Evolutionary conservation across 2,113 vertebrate genomes (phyloP).

Genomic region (Chroicocephalus ridibundus): DNA sequence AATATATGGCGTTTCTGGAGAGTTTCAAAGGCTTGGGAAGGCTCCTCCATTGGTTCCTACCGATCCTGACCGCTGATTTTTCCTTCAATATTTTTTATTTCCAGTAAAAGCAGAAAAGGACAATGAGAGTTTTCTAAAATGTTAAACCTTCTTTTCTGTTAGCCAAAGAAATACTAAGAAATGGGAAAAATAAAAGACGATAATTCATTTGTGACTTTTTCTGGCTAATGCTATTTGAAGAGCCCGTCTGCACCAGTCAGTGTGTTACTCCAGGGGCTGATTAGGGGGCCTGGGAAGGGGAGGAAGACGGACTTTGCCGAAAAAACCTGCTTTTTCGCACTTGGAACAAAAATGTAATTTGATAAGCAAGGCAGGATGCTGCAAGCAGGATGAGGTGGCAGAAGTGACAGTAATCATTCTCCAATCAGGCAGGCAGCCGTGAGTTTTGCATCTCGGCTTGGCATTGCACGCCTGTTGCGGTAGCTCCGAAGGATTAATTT

Average conservation of each 20-base stretch:
- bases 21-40: not conserved
- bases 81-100: not conserved
- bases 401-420: not conserved
- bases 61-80: not conserved
- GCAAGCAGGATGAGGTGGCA: not conserved
- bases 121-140: not conserved
- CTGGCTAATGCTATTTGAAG: not conserved
- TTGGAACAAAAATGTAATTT: not conserved
- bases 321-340: not conserved
- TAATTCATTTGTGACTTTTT: not conserved
- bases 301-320: not conserved
- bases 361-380: not conserved
- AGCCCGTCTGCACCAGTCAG: not conserved
- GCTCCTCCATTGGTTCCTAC: not conserved
- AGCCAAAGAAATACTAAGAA: not conserved
- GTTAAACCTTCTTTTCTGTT: not conserved
- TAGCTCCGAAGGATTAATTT: slow-evolving; percentile 20
- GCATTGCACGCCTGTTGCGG: not conserved
- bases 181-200: not conserved
- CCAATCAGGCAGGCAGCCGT: not conserved
- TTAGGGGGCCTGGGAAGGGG: not conserved
- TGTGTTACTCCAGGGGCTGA: not conserved
- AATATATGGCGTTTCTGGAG: not conserved
- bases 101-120: not conserved
- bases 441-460: not conserved